These are phyloP conservation scores for Muntiacus reevesi DNA, from an alignment of 2,113 vertebrate species.

Conservation along the genomic window DNA sequence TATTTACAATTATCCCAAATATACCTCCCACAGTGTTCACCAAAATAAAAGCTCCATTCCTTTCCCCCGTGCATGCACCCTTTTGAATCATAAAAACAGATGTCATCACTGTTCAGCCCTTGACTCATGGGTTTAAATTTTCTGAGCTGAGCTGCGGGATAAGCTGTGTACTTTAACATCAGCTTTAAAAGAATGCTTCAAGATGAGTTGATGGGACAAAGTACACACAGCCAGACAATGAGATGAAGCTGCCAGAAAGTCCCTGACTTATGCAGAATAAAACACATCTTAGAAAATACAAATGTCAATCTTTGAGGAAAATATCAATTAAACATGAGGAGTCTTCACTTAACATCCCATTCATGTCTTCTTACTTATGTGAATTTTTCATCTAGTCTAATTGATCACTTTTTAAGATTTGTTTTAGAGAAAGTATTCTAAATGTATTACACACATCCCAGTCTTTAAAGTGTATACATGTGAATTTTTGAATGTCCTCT, in stretches of 20 bases:
- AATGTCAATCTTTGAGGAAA: not conserved
- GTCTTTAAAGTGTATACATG: not conserved
- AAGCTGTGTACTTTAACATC: not conserved
- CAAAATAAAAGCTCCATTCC: not conserved
- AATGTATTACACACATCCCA: not conserved
- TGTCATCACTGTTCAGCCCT: not conserved
- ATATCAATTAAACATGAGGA: not conserved
- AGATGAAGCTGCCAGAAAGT: not conserved
- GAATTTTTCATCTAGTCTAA: not conserved
- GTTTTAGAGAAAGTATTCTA: not conserved
- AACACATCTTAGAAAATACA: not conserved
- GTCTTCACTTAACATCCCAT: not conserved
- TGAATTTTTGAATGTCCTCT: not conserved
- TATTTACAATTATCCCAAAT: constrained; percentile 42
- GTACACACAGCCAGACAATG: not conserved
- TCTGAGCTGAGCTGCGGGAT: not conserved
- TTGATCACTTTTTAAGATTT: not conserved
- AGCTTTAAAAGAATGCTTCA: constrained; percentile 34
- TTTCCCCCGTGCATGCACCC: not conserved
- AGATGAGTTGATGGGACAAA: not conserved
- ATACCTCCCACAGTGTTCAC: not conserved
- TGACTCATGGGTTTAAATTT: constrained; percentile 17
- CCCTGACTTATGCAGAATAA: not conserved
- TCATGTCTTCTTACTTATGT: not conserved
- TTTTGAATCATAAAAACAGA: constrained; percentile 28